Percentiles rank a stretch among this genome's conserved stretches.
These are phyloP conservation scores for Meiosimyza platycephala DNA, from an alignment of 2,888 invertebrate species.

Conservation along the genomic window DNA sequence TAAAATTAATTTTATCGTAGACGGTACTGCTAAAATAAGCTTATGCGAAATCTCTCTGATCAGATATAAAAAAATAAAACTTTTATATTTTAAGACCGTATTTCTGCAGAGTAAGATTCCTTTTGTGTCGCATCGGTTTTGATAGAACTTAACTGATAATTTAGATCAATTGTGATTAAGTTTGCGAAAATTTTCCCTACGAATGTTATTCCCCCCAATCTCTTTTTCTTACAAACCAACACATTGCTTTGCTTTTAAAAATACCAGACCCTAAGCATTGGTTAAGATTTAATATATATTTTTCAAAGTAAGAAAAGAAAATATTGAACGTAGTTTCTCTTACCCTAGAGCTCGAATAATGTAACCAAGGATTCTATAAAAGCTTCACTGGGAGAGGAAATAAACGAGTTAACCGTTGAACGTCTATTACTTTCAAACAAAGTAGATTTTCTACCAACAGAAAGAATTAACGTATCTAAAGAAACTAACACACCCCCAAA, in stretches of 20 bases:
- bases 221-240: too few species aligned
- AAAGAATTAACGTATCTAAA: constrained; percentile 1
- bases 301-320: background rate
- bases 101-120: too few species aligned
- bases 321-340: background rate
- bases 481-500: background rate
- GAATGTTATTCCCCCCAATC: too few species aligned
- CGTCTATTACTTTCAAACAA: constrained; percentile 32
- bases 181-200: too few species aligned
- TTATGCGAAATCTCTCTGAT: background rate
- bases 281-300: background rate
- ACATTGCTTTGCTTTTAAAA: too few species aligned
- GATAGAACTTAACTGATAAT: too few species aligned
- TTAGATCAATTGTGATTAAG: too few species aligned
- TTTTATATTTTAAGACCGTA: background rate
- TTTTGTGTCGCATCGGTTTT: too few species aligned
- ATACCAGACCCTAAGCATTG: too few species aligned
- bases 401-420: constrained; percentile 20
- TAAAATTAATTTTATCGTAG: too few species aligned
- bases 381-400: constrained; percentile 40
- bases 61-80: background rate
- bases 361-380: constrained; percentile 42
- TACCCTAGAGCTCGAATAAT: constrained; percentile 40
- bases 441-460: constrained; percentile 23
- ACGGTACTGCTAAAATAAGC: too few species aligned